Conservation (phyloP, 2,113 vertebrate species). For the Platysternon megacephalum region DNA sequence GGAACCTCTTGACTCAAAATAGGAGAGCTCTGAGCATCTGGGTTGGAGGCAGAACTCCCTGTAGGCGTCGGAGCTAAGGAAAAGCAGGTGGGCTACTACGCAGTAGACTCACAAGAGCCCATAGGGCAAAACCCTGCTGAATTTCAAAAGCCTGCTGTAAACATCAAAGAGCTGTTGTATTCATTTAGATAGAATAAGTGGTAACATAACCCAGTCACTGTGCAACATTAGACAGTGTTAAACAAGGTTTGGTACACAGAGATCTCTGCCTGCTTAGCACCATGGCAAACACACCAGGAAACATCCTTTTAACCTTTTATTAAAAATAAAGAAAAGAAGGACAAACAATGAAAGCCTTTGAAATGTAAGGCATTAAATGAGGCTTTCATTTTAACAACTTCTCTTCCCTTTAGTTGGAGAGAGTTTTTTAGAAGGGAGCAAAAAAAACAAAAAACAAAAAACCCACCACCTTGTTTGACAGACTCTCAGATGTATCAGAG, state of each 20-base stretch:
- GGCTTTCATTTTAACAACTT: background rate
- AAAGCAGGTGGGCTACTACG: background rate
- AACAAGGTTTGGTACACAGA: background rate
- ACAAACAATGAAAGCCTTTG: background rate
- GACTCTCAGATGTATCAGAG: background rate
- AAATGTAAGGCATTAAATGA: background rate
- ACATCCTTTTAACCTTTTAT: background rate
- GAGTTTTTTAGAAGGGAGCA: too few species aligned
- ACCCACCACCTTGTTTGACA: background rate
- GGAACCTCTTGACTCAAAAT: background rate
- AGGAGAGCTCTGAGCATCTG: background rate
- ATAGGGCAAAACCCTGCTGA: background rate
- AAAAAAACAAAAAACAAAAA: too few species aligned
- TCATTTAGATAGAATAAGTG: background rate
- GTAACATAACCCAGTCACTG: too few species aligned
- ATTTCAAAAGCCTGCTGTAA: background rate
- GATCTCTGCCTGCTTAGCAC: background rate
- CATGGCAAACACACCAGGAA: background rate
- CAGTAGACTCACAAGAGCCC: background rate
- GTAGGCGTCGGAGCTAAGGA: background rate
- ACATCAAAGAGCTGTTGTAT: background rate
- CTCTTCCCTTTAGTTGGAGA: background rate
- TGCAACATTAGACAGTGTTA: background rate
- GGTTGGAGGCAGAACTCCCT: background rate
- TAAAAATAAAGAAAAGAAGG: background rate